phyloP scores from a whole-genome alignment of 2,888 invertebrate species.

The Subacronicta megacephala region DNA sequence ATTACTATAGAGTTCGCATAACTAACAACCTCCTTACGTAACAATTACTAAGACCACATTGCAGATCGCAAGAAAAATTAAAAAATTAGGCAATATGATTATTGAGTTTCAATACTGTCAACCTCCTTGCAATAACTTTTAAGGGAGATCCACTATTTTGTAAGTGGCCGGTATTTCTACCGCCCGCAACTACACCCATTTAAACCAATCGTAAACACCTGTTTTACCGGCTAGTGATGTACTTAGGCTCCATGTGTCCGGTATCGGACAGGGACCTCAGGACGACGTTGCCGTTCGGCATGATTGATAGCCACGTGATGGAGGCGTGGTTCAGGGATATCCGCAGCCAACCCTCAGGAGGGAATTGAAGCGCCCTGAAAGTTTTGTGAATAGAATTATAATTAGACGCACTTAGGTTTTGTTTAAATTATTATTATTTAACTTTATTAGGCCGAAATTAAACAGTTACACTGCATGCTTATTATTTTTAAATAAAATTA shows the following conservation, averaged over 20 bases:
- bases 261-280: constrained; percentile 95
- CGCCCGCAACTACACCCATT: constrained; percentile 39
- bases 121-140: background rate
- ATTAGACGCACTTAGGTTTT: no score
- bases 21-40: no score
- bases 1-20: no score
- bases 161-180: constrained; percentile 8
- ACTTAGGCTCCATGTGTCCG: constrained; percentile 95
- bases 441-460: no score
- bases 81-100: no score
- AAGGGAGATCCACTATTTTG: background rate
- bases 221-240: constrained; percentile 90
- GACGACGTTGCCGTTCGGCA: constrained; percentile 95
- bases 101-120: no score
- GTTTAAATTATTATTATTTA: no score
- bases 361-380: constrained; percentile 97
- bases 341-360: constrained; percentile 98
- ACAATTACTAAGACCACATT: no score
- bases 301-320: constrained; percentile 96
- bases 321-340: constrained; percentile 97
- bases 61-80: no score
- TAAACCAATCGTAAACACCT: constrained; percentile 50
- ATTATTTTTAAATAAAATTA: no score
- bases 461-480: no score
- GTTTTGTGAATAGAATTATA: background rate